These are phyloP conservation scores for Spatula versicolor DNA, from an alignment of 2,797 vertebrate species.

Conservation along the genomic window DNA sequence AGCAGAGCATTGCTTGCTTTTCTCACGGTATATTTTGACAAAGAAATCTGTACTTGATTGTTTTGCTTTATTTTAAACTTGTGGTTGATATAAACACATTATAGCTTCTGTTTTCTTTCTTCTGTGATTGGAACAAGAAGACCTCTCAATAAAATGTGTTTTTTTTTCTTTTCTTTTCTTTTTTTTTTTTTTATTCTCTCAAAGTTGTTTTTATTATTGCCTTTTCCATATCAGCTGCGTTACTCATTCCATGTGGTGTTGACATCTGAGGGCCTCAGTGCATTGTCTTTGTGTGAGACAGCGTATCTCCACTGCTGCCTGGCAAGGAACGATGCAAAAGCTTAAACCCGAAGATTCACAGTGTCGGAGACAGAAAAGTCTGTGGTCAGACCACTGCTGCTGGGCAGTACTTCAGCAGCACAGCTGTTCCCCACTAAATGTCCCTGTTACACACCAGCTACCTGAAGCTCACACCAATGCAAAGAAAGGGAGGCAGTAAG, in stretches of 20 bases:
- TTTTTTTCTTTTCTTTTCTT: neutral
- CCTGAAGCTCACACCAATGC: neutral
- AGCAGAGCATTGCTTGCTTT: neutral
- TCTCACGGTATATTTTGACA: neutral
- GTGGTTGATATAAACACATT: neutral
- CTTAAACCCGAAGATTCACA: neutral
- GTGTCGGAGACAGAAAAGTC: neutral
- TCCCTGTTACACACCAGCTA: no score
- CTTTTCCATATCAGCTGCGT: neutral
- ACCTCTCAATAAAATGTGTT: neutral
- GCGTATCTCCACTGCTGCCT: neutral
- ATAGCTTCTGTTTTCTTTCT: conserved; percentile 4
- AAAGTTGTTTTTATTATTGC: neutral
- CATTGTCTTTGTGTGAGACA: neutral
- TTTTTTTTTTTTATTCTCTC: neutral
- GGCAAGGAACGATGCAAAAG: neutral
- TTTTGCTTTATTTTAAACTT: neutral
- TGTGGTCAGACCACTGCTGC: neutral
- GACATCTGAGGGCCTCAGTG: neutral
- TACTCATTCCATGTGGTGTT: neutral
- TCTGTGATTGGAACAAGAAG: neutral
- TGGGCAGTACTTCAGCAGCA: neutral
- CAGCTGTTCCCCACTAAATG: neutral
- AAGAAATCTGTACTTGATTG: neutral
- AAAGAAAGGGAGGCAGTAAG: neutral